These are phyloP conservation scores for Eupithecia dodoneata DNA, from an alignment of 2,888 invertebrate genomes.

Conservation along the genomic window DNA sequence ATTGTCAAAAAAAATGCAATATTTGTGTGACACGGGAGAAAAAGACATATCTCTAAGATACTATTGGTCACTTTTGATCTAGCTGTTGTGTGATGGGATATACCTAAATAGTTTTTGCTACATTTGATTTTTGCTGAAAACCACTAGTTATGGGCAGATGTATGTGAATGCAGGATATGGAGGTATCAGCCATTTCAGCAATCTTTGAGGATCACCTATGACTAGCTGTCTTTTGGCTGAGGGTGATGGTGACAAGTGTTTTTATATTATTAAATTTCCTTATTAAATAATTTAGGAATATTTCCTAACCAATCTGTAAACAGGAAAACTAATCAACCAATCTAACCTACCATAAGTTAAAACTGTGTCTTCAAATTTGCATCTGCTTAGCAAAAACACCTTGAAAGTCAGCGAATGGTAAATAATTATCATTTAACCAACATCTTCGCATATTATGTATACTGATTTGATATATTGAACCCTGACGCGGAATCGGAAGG, in stretches of 20 bases:
- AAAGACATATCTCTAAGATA: too few species aligned
- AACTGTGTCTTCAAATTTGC: not conserved
- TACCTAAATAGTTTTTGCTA: too few species aligned
- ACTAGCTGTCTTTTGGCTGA: not conserved
- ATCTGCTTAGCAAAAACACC: not conserved
- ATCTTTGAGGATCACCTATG: not conserved
- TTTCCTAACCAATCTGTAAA: not conserved
- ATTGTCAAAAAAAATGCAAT: too few species aligned
- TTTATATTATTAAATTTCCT: not conserved
- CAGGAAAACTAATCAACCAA: not conserved
- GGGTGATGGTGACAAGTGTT: not conserved
- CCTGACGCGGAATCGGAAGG: not conserved
- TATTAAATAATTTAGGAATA: not conserved
- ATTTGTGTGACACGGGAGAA: too few species aligned
- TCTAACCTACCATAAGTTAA: not conserved
- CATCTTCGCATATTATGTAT: not conserved
- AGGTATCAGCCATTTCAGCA: not conserved
- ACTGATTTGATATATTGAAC: not conserved
- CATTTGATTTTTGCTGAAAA: too few species aligned
- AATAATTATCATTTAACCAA: not conserved
- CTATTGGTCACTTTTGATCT: too few species aligned
- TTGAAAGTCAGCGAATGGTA: slow-evolving; percentile 1
- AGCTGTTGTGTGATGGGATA: too few species aligned
- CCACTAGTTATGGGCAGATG: too few species aligned
- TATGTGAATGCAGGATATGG: too few species aligned